Conservation (phyloP, 2,797 vertebrate species). For the Phrynocephalus forsythii region DNA sequence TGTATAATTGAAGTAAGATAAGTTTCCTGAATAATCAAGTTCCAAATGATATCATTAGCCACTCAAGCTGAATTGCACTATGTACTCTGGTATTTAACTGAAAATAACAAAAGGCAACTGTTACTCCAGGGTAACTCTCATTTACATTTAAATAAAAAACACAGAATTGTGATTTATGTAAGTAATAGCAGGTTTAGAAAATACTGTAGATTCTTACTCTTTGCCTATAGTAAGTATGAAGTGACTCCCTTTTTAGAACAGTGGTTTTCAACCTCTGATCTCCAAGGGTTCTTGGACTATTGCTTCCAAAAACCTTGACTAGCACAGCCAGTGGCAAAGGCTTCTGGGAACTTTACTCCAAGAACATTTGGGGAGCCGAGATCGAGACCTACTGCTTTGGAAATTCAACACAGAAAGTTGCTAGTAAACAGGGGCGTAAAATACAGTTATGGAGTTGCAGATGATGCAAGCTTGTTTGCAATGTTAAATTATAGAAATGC, state of each 20-base stretch:
- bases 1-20: neutral
- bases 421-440: too few species aligned
- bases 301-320: too few species aligned
- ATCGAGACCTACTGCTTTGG: too few species aligned
- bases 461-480: neutral
- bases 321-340: too few species aligned
- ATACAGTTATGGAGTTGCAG: neutral
- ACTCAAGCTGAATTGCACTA: neutral
- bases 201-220: neutral
- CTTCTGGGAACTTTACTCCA: too few species aligned
- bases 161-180: neutral
- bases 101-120: too few species aligned
- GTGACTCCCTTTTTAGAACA: neutral
- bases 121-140: too few species aligned
- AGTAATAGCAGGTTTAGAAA: neutral
- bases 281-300: too few species aligned
- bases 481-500: constrained; percentile 24
- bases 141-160: too few species aligned
- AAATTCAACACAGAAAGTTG: too few species aligned
- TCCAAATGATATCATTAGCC: neutral
- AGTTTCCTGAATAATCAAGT: neutral
- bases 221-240: neutral
- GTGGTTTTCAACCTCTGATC: too few species aligned
- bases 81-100: neutral
- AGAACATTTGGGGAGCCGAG: too few species aligned